Evolutionary conservation across 2,797 vertebrate genomes (phyloP).

Genomic region (Syngnathus rostellatus): DNA sequence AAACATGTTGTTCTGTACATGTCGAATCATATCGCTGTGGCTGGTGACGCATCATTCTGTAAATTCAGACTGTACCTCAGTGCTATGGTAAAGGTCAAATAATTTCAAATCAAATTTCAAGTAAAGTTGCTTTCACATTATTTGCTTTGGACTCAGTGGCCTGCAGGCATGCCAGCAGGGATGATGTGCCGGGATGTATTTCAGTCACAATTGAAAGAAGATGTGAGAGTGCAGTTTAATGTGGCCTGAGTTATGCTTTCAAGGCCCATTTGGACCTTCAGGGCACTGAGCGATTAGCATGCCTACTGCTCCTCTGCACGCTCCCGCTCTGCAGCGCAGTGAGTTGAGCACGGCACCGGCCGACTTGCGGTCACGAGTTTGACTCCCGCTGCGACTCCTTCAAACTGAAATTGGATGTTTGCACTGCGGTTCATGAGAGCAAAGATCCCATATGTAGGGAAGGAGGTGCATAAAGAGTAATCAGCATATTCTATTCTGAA

Average conservation of each 20-base stretch:
- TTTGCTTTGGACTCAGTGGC: background rate
- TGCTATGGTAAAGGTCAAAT: background rate
- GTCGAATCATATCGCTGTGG: background rate
- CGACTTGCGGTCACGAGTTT: conserved; percentile 40
- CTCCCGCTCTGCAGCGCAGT: conserved; percentile 42
- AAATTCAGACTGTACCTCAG: background rate
- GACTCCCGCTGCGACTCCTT: conserved; percentile 39
- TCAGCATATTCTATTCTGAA: conserved; percentile 30
- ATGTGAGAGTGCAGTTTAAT: conserved; percentile 50
- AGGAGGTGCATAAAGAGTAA: conserved; percentile 46
- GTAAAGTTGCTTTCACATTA: background rate
- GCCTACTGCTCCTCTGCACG: conserved; percentile 40
- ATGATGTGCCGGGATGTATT: conserved; percentile 9
- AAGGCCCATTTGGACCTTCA: conserved; percentile 37
- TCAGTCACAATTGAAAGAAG: conserved; percentile 51
- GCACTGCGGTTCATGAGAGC: conserved; percentile 8
- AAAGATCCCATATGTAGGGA: conserved; percentile 25
- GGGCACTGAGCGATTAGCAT: conserved; percentile 37
- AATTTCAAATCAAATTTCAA: background rate
- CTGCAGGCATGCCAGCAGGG: background rate
- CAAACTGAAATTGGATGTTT: conserved; percentile 52
- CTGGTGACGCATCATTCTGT: background rate
- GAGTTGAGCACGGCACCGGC: conserved; percentile 44
- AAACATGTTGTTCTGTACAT: background rate
- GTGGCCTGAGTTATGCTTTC: conserved; percentile 32